Conservation (phyloP, 2,888 invertebrate species). For the Hydropsyche betteni region DNA sequence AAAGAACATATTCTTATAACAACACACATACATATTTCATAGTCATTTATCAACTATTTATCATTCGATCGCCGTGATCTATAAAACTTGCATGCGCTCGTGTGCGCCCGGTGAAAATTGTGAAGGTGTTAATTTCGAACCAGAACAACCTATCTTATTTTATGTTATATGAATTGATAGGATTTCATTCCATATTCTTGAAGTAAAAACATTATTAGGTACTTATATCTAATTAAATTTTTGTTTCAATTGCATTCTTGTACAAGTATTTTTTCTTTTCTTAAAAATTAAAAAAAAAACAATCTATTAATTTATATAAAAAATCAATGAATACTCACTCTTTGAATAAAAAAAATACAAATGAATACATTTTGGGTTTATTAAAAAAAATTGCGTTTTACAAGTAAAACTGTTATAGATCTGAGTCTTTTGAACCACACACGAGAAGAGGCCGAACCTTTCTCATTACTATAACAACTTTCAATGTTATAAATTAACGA, state of each 20-base stretch:
- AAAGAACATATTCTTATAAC: conserved; percentile 37
- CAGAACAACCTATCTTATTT: not conserved
- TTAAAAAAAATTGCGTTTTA: too few relatives aligned
- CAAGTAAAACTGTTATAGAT: too few relatives aligned
- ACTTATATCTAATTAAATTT: too few relatives aligned
- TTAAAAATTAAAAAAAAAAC: not conserved
- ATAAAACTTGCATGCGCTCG: conserved; percentile 27
- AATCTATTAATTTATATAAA: not conserved
- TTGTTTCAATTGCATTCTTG: not conserved
- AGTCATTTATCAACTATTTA: conserved; percentile 48
- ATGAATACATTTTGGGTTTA: too few relatives aligned
- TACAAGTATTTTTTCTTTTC: not conserved
- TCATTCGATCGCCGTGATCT: conserved; percentile 42
- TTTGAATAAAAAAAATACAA: not conserved
- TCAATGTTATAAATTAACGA: conserved; percentile 45
- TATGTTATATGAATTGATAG: too few relatives aligned
- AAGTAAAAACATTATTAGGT: too few relatives aligned
- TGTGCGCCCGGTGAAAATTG: conserved; percentile 11
- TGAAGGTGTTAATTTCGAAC: conserved; percentile 37
- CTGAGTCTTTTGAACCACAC: too few relatives aligned
- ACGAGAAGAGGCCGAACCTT: conserved; percentile 26
- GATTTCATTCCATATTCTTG: too few relatives aligned
- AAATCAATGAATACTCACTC: not conserved
- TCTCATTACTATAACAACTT: conserved; percentile 38
- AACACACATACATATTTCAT: conserved; percentile 46